These are phyloP conservation scores for Apodemia duryi DNA, from an alignment of 2,888 invertebrate species.

Conservation along the genomic window DNA sequence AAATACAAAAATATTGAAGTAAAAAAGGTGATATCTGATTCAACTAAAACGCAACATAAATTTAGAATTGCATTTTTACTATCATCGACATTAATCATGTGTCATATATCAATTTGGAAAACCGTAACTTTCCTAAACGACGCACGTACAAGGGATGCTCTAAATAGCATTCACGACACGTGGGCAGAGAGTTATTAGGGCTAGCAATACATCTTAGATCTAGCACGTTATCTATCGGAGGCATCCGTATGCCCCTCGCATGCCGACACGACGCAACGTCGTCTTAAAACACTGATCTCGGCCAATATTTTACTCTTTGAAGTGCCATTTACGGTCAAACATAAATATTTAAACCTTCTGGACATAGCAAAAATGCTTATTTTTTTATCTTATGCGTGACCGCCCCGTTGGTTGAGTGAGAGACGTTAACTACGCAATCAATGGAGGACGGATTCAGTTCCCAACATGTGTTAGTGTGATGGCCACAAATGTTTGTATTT, in stretches of 20 bases:
- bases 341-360: slow-evolving; percentile 4
- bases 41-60: slow-evolving; percentile 13
- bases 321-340: slow-evolving; percentile 25
- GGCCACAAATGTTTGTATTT: too few species aligned
- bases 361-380: too few species aligned
- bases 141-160: slow-evolving; percentile 27
- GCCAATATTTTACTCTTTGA: slow-evolving; percentile 42
- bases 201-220: slow-evolving; percentile 44
- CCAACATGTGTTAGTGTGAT: too few species aligned
- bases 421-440: too few species aligned
- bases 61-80: slow-evolving; percentile 19
- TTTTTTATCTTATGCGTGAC: too few species aligned
- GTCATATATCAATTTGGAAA: slow-evolving; percentile 7
- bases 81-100: slow-evolving; percentile 12
- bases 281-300: slow-evolving; percentile 50
- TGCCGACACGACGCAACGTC: slow-evolving; percentile 35
- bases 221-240: slow-evolving; percentile 58
- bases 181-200: slow-evolving; percentile 36
- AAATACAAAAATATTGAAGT: background rate
- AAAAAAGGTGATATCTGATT: background rate
- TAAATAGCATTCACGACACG: slow-evolving; percentile 33
- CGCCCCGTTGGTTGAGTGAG: too few species aligned
- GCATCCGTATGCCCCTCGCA: slow-evolving; percentile 45
- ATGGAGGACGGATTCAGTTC: too few species aligned
- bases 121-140: slow-evolving; percentile 23